Base-by-base conservation (phyloP, 23 tunicate species). In the Diplosoma virens region DNA sequence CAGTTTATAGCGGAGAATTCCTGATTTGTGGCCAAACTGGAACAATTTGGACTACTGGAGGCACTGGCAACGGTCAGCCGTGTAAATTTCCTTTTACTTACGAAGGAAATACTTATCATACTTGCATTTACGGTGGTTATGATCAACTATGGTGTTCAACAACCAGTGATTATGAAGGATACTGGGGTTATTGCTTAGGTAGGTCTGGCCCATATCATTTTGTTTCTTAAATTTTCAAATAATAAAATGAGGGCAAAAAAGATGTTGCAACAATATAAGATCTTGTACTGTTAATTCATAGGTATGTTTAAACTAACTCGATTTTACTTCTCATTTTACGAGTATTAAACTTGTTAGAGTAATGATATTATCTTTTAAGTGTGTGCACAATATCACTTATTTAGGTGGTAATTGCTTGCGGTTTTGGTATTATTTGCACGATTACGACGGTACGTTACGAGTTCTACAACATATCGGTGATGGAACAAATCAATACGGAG, bases 101-200 rank as follows among this genome's bases (percentile, higher is more conserved):
- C 41, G 36, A 64, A 11, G 97, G 97, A 47, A 53, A 50, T 25
- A 69, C 58, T 20, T 80, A 84, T 30, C 68, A 79, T 32, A 85
- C 97, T 6, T 91, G 97, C 32, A 85, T 54, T 22, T 47, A 71
- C 48, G 82, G 22, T 34, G 83, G 75, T 47, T 77, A 79, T 32
- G 66, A 63, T 23, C 58, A 46, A 46, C 92, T 92, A 24, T 91
- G 97, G 97, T 91, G 97, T 32, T 85, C 97, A 23, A 91, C 97
- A 2, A 85, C 97, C 29, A 2, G 59, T 3, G 83, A 72, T 17
- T 90, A 90, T 64, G 23, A 32, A 1, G 87, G 92, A 18, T 85
- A 89, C 41, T 89, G 96, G 96, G 97, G 97, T 30, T 30, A 91
- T 35, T 91, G 97, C 59, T 50, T 91, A 9, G 97, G 97, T 91